Conservation (phyloP, 2,113 vertebrate species). For the Chinchilla lanigera region DNA sequence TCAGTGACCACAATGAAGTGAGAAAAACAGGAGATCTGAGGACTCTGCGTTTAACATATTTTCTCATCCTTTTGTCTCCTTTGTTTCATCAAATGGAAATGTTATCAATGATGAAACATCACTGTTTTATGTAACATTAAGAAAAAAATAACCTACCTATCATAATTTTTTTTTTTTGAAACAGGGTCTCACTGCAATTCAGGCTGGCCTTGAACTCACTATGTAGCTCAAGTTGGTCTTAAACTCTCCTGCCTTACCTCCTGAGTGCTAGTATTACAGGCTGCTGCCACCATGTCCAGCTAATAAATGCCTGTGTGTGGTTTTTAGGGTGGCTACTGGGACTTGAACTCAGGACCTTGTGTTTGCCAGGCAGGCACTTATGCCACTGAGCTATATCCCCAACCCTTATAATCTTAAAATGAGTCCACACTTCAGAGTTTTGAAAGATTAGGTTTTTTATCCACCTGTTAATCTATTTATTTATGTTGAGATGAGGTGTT, state of each 20-base stretch:
- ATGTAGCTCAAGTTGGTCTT: too few species aligned
- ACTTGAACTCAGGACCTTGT: too few species aligned
- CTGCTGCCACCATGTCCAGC: too few species aligned
- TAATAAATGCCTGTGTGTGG: too few species aligned
- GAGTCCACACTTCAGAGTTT: not conserved
- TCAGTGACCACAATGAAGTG: not conserved
- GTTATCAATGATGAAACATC: not conserved
- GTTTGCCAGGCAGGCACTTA: too few species aligned
- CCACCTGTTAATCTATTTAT: not conserved
- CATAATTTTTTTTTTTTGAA: not conserved
- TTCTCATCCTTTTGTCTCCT: not conserved
- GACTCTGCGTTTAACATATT: not conserved
- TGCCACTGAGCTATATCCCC: too few species aligned
- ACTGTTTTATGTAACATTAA: not conserved
- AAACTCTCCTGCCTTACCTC: too few species aligned
- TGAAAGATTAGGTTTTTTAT: not conserved
- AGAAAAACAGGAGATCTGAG: not conserved
- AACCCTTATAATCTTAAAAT: too few species aligned
- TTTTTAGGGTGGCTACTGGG: too few species aligned
- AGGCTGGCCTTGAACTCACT: too few species aligned
- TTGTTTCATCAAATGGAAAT: slow-evolving; percentile 21
- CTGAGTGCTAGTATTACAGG: too few species aligned
- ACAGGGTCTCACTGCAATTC: too few species aligned
- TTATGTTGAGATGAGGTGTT: not conserved
- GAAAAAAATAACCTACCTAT: not conserved